Base-by-base conservation (phyloP, 2,113 vertebrate species). In the Neodontobutis hainanensis region DNA sequence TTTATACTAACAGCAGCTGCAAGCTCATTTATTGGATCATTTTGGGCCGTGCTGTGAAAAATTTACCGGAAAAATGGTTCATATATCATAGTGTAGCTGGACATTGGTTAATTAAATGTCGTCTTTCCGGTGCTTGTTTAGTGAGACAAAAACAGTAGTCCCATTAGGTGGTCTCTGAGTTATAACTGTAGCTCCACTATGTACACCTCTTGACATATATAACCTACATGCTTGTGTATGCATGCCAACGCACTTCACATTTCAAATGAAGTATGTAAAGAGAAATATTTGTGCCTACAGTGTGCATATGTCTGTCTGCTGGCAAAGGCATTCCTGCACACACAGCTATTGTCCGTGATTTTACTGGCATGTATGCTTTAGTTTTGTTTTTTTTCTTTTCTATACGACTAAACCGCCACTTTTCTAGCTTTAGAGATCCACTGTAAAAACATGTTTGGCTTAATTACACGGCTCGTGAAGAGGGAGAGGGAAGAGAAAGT, bases 401-500 rank as follows among this genome's bases (percentile, higher is more conserved):
- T 58, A 35, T 52, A 16, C 32, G 9, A 11, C 44, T 46, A 46
- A 89, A 84, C 81, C 61, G 19, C 59, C 68, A 87, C 81, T 88
- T 87, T 81, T 55, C 67, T 59, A 35, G 40, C 72, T 83, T 73
- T 50, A 61, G 61, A 77, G 62, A 75, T 84, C 48, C 65, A 66
- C 83, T 80, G 80, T 87, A 80, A 85, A 85, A 89, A 85, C 85
- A 85, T 71, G 78, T 78, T 84, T 63, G 44, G 11, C 38, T 45
- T 86, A 86, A 89, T 91, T 77, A 83, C 72, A 87, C 19, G 79
- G 68, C 87, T 58, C 53, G 63, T 7, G 46, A 64, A 4, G 10
- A 44, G 19, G 51, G 66, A 66, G 68, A 80, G 84, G 66, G 84
- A 90, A 80, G 84, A 64, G 84, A 90, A 88, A 85, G 86, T 87